phyloP scores from a whole-genome alignment of 2,888 invertebrate genomes.

The Atrina japonica region DNA sequence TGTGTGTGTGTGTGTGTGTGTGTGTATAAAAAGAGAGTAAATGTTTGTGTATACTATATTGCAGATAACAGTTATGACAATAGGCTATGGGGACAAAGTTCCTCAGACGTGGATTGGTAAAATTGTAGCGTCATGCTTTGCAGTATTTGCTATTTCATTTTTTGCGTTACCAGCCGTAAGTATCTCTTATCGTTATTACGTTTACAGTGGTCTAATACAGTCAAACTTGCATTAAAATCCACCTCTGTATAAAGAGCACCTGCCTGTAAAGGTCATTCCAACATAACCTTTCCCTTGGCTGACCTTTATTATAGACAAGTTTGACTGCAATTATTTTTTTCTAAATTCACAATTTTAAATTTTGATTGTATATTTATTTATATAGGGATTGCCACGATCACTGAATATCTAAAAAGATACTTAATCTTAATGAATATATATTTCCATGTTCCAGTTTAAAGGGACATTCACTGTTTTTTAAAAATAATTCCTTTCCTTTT shows the following conservation, averaged over 20 bases:
- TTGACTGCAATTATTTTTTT: neutral
- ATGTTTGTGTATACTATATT: constrained; percentile 49
- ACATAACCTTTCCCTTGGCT: neutral
- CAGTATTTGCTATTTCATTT: constrained; percentile 92
- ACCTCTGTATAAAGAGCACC: no score
- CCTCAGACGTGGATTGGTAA: constrained; percentile 94
- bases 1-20: no score
- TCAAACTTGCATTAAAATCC: no score
- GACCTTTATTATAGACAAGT: neutral
- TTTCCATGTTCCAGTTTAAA: no score
- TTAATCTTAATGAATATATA: no score
- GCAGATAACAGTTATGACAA: constrained; percentile 91
- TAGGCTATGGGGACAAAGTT: constrained; percentile 93
- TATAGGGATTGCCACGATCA: no score
- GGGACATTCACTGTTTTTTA: no score
- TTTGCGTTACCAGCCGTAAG: constrained; percentile 92
- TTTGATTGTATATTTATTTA: neutral
- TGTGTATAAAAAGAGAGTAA: no score
- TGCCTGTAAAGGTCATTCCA: no score
- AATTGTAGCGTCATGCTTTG: constrained; percentile 92
- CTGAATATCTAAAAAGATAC: no score
- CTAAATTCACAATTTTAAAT: neutral
- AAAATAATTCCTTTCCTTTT: no score
- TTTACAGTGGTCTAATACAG: neutral
- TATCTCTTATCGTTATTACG: constrained; percentile 58